phyloP scores from a whole-genome alignment of 2,888 invertebrate genomes.

The Orthosia incerta region DNA sequence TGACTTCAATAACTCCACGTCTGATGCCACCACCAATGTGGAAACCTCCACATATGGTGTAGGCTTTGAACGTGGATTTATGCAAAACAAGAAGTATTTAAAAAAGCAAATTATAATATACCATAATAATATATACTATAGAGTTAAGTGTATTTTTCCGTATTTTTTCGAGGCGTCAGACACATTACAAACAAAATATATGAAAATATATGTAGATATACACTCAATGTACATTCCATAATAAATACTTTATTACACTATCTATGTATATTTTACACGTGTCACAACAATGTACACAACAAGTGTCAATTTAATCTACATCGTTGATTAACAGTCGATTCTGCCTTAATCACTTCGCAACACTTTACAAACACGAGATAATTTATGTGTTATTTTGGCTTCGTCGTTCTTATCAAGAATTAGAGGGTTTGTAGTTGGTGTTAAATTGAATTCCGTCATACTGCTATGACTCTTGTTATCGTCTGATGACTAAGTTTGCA shows the following conservation, averaged over 20 bases:
- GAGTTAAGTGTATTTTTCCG: too few species aligned
- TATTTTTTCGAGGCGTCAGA: too few species aligned
- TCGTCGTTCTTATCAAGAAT: not conserved
- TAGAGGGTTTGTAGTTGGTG: not conserved
- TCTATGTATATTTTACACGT: slow-evolving; percentile 14
- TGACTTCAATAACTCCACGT: not conserved
- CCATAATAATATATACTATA: too few species aligned
- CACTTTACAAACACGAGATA: not conserved
- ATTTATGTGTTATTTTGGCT: not conserved
- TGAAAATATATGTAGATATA: not conserved
- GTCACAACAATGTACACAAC: slow-evolving; percentile 36
- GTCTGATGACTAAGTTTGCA: too few species aligned
- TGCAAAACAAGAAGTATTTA: not conserved
- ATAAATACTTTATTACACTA: not conserved
- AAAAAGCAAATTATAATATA: too few species aligned
- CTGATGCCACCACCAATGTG: not conserved
- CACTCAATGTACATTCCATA: not conserved
- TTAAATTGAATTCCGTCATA: not conserved
- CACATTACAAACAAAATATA: too few species aligned
- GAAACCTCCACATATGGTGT: not conserved
- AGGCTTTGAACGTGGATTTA: not conserved
- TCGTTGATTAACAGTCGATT: slow-evolving; percentile 43
- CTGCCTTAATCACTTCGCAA: not conserved
- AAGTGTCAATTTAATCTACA: slow-evolving; percentile 36
- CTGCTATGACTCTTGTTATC: not conserved